Conservation (phyloP, 2,113 vertebrate species). For the Colossoma macropomum region DNA sequence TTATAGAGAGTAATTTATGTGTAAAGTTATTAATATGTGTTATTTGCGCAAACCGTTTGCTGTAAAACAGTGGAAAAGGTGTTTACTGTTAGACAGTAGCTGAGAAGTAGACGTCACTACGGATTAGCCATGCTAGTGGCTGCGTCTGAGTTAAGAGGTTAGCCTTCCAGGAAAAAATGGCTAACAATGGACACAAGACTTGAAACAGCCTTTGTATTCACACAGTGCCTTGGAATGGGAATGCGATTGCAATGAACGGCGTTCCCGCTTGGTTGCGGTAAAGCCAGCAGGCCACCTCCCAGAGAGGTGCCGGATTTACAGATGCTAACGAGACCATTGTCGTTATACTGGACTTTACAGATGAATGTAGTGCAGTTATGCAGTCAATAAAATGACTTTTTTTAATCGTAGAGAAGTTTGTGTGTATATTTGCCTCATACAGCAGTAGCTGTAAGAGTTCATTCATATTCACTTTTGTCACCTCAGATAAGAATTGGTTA, state of each 20-base stretch:
- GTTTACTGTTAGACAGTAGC: conserved; percentile 43
- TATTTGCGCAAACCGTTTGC: conserved; percentile 15
- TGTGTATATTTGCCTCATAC: too few species aligned
- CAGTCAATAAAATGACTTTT: background rate
- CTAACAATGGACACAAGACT: background rate
- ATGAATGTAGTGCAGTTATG: background rate
- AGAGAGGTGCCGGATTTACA: too few species aligned
- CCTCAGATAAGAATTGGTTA: too few species aligned
- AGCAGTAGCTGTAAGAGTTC: too few species aligned
- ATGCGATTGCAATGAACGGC: background rate
- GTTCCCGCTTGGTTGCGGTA: too few species aligned
- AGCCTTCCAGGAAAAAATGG: background rate
- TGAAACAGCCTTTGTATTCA: background rate
- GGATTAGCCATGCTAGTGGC: background rate
- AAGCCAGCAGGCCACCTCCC: too few species aligned
- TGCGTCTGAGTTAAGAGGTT: background rate
- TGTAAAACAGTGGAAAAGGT: conserved; percentile 4
- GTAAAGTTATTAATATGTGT: conserved; percentile 26
- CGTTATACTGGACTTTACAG: too few species aligned
- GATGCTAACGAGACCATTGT: too few species aligned
- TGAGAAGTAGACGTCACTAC: conserved; percentile 48
- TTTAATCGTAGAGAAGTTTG: background rate
- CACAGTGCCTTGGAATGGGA: background rate
- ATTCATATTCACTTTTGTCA: too few species aligned
- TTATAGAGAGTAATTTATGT: conserved; percentile 18